phyloP scores from a whole-genome alignment of 2,888 invertebrate species.

The Axea sp. region DNA sequence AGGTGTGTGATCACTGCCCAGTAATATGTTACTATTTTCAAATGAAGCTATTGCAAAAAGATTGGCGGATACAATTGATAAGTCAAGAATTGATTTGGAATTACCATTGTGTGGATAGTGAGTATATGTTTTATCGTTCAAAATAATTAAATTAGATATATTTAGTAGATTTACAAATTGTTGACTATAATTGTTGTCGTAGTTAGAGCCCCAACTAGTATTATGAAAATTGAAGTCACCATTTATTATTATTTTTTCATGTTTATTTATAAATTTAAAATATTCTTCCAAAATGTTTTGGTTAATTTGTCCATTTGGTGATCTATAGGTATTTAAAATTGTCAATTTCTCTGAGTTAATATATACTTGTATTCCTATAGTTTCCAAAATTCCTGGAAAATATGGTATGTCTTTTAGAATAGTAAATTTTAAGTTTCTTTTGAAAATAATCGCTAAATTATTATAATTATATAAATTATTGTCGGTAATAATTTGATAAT shows the following conservation, averaged over 20 bases:
- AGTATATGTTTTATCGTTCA: not conserved
- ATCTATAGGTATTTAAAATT: slow-evolving; percentile 15
- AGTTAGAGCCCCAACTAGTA: not conserved
- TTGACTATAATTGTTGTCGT: not conserved
- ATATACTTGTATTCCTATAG: slow-evolving; percentile 4
- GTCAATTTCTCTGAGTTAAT: not conserved
- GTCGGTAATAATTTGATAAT: no score
- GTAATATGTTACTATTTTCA: not conserved
- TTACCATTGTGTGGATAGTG: slow-evolving; percentile 1
- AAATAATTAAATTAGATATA: not conserved
- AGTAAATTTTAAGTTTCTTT: slow-evolving; percentile 13
- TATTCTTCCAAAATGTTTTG: not conserved
- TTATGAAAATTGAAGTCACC: slow-evolving; percentile 19
- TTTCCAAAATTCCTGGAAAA: slow-evolving; percentile 4
- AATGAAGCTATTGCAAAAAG: not conserved
- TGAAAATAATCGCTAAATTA: no score
- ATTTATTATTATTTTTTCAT: slow-evolving; percentile 4
- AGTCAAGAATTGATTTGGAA: slow-evolving; percentile 1
- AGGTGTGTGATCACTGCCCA: slow-evolving; percentile 4
- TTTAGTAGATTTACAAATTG: not conserved
- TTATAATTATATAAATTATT: no score
- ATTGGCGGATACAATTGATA: not conserved
- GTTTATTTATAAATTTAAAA: slow-evolving; percentile 2
- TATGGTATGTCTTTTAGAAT: slow-evolving; percentile 7
- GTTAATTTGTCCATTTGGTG: not conserved